Percentiles rank a stretch among this genome's conserved stretches.
These are phyloP conservation scores for Eriosoma lanigerum DNA, from an alignment of 1,140 invertebrate genomes.

Conservation along the genomic window DNA sequence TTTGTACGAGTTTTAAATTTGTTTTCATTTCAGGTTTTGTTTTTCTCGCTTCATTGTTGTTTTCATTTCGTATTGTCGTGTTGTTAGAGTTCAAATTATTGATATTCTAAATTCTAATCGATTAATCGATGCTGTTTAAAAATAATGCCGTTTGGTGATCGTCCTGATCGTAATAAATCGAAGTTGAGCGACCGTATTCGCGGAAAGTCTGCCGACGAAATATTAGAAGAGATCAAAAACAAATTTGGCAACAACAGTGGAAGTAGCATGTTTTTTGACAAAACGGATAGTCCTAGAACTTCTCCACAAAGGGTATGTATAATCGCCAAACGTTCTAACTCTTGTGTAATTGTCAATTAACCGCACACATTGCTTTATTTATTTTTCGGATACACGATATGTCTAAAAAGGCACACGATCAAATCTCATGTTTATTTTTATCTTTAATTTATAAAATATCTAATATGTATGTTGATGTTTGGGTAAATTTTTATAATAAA, in stretches of 20 bases:
- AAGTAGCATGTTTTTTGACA: conserved; percentile 55
- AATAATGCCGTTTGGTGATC: conserved; percentile 54
- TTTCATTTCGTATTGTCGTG: no score
- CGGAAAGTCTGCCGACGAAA: conserved; percentile 54
- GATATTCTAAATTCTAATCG: no score
- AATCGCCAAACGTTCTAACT: not conserved
- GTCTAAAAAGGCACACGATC: not conserved
- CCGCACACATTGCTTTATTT: not conserved
- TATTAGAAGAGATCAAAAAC: conserved; percentile 54
- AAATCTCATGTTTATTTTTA: no score
- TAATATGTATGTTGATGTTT: no score
- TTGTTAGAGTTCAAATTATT: no score
- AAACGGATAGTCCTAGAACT: conserved; percentile 6
- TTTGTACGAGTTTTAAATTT: not conserved
- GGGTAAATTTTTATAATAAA: no score
- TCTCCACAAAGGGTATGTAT: conserved; percentile 52
- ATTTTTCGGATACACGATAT: not conserved
- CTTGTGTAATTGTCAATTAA: not conserved
- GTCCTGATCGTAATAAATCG: conserved; percentile 54
- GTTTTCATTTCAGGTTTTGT: no score
- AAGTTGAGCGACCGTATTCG: conserved; percentile 55
- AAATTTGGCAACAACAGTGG: conserved; percentile 50
- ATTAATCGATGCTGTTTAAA: conserved; percentile 7
- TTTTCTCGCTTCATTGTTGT: not conserved
- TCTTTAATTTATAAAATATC: no score